A percentile compares a stretch with the other conserved stretches of the same genome.
Evolutionary conservation across 2,797 vertebrate genomes (phyloP).

Genomic region (Ispidina picta): DNA sequence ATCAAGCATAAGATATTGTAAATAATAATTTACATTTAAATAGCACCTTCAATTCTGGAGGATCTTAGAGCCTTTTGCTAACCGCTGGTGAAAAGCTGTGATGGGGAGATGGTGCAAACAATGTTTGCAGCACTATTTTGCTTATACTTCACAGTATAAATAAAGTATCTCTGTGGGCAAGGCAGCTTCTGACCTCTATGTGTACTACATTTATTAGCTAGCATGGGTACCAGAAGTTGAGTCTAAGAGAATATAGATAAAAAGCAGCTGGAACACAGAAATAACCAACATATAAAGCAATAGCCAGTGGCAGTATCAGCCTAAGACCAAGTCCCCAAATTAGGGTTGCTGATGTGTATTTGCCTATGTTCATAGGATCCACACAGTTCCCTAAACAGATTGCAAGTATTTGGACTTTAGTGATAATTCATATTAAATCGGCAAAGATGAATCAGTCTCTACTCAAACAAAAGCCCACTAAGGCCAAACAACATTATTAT

Average conservation of each 20-base stretch:
- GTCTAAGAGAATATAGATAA: not conserved
- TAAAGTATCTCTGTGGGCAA: not conserved
- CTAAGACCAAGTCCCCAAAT: not conserved
- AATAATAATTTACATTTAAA: constrained; percentile 75
- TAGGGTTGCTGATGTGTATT: not conserved
- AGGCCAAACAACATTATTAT: not conserved
- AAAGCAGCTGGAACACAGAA: not conserved
- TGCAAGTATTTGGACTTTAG: not conserved
- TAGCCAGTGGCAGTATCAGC: not conserved
- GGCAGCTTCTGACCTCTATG: not conserved
- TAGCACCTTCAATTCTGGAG: constrained; percentile 33
- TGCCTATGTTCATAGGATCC: not conserved
- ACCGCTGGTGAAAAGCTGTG: constrained; percentile 9
- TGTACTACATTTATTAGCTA: not conserved
- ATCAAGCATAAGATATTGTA: constrained; percentile 57
- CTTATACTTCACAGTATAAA: not conserved
- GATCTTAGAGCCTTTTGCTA: constrained; percentile 12
- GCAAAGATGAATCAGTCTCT: not conserved
- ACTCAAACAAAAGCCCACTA: not conserved
- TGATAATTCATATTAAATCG: not conserved
- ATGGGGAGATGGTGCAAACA: not conserved
- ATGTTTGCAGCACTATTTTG: not conserved
- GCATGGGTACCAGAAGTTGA: not conserved
- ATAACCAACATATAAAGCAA: not conserved
- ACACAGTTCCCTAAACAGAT: not conserved